phyloP scores from a whole-genome alignment of 2,797 vertebrate genomes.

The Bradypodion ventrale region DNA sequence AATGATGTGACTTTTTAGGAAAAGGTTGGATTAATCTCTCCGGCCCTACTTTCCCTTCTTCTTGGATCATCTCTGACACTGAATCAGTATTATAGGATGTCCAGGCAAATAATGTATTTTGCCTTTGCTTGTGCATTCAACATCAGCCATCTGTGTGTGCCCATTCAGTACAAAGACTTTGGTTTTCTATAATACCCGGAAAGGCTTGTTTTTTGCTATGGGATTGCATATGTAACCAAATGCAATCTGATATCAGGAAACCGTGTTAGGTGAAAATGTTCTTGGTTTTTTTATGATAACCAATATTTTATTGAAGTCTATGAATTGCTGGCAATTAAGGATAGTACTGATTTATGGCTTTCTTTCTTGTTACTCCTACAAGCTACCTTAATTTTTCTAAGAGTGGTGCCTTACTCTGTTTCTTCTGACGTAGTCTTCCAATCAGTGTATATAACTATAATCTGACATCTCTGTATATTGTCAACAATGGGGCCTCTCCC shows the following conservation, averaged over 20 bases:
- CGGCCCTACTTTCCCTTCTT: slow-evolving; percentile 15
- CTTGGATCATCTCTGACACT: slow-evolving; percentile 62
- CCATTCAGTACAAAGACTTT: slow-evolving; percentile 55
- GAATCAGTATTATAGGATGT: slow-evolving; percentile 74
- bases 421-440: slow-evolving; percentile 82
- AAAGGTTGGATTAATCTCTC: slow-evolving; percentile 63
- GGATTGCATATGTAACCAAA: slow-evolving; percentile 66
- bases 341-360: slow-evolving; percentile 74
- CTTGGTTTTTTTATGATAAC: slow-evolving; percentile 59
- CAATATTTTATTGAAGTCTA: slow-evolving; percentile 74
- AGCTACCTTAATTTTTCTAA: slow-evolving; percentile 80
- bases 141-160: slow-evolving; percentile 63
- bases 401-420: slow-evolving; percentile 89
- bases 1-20: slow-evolving; percentile 20
- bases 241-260: slow-evolving; percentile 72
- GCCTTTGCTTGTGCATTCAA: slow-evolving; percentile 62
- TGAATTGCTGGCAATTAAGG: slow-evolving; percentile 78
- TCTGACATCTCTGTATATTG: slow-evolving; percentile 62
- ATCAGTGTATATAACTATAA: slow-evolving; percentile 70
- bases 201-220: slow-evolving; percentile 61
- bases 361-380: slow-evolving; percentile 76
- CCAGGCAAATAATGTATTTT: slow-evolving; percentile 64
- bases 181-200: slow-evolving; percentile 60
- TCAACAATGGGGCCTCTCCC: slow-evolving; percentile 57
- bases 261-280: slow-evolving; percentile 74